Percentiles rank a stretch among this genome's conserved stretches.
These are phyloP conservation scores for Neosilurus mollespiculum DNA, from an alignment of 2,797 vertebrate genomes.

Conservation along the genomic window DNA sequence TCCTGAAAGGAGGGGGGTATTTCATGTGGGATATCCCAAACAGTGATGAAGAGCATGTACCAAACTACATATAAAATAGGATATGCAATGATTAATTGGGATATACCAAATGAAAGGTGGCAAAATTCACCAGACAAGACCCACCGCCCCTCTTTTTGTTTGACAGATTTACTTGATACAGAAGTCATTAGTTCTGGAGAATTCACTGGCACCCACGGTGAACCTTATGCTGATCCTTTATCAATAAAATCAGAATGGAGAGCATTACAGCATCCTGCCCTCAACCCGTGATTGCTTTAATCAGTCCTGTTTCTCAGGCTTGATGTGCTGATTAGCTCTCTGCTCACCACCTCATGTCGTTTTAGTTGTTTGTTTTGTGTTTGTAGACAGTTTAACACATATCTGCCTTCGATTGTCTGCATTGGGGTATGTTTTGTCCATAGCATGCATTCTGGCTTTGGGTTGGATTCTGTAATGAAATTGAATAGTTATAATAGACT, in stretches of 20 bases:
- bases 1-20: no score
- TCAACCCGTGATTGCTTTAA: not conserved
- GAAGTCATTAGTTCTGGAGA: not conserved
- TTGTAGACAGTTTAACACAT: not conserved
- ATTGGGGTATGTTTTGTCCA: not conserved
- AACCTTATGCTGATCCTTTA: not conserved
- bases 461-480: not conserved
- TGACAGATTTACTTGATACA: not conserved
- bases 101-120: not conserved
- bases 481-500: not conserved
- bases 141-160: not conserved
- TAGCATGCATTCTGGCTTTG: not conserved
- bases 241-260: no score
- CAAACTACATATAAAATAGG: no score
- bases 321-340: not conserved
- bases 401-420: not conserved
- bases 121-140: not conserved
- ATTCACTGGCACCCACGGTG: not conserved
- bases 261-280: not conserved
- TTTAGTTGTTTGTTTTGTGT: not conserved
- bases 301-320: not conserved
- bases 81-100: no score
- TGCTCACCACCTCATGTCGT: no score
- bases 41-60: no score
- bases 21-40: no score